phyloP scores from a whole-genome alignment of 2,113 vertebrate genomes.

The Geococcyx californianus region DNA sequence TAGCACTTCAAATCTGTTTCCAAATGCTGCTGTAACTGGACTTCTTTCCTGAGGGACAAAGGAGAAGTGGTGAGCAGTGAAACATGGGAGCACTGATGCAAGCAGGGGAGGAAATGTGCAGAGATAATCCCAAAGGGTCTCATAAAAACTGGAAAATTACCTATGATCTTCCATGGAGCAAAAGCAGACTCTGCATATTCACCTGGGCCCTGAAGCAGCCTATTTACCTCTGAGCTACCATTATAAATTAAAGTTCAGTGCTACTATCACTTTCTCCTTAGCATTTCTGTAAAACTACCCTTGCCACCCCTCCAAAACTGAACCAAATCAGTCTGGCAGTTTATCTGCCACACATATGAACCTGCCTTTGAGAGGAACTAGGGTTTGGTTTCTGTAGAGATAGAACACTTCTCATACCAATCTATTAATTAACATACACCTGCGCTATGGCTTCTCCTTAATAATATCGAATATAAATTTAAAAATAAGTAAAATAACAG shows the following conservation, averaged over 20 bases:
- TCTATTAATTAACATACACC: neutral
- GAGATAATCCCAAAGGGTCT: neutral
- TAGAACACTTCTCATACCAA: neutral
- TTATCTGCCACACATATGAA: neutral
- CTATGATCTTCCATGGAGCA: neutral
- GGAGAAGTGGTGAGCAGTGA: neutral
- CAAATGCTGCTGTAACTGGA: neutral
- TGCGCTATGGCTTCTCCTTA: neutral
- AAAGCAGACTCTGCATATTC: neutral
- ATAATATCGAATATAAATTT: neutral
- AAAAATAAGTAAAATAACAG: neutral
- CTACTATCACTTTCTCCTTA: neutral
- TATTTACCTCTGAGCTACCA: neutral
- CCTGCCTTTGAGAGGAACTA: neutral
- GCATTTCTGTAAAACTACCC: neutral
- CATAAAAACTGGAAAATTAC: neutral
- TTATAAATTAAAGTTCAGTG: neutral
- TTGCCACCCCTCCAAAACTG: neutral
- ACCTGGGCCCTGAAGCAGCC: neutral
- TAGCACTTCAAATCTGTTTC: neutral
- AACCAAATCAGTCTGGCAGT: neutral
- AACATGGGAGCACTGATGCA: neutral
- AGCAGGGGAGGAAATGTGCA: neutral
- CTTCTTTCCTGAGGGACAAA: constrained; percentile 12
- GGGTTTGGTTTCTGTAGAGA: neutral